A percentile compares a stretch with the other conserved stretches of the same genome.
Evolutionary conservation across 2,113 vertebrate genomes (phyloP).

Genomic region (Microcebus griseorufus): DNA sequence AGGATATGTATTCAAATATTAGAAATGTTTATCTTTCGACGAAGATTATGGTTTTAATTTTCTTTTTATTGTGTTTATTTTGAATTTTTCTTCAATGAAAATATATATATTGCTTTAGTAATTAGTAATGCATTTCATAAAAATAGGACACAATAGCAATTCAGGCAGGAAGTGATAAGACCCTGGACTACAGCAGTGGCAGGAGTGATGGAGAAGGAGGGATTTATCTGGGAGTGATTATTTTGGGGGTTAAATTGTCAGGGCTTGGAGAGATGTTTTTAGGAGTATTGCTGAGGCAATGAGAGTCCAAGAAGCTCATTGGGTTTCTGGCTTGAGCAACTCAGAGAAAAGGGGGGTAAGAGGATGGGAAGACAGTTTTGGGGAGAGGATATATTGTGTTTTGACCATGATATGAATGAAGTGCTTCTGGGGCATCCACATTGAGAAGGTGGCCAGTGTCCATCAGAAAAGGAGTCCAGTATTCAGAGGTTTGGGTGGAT

Average conservation of each 20-base stretch:
- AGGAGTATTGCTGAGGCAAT: background rate
- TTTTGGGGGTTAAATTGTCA: background rate
- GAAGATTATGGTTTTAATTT: constrained; percentile 38
- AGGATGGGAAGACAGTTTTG: background rate
- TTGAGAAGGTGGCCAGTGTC: background rate
- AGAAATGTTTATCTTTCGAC: constrained; percentile 29
- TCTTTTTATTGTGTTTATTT: constrained; percentile 47
- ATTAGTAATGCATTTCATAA: background rate
- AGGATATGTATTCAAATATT: background rate
- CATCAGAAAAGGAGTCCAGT: background rate
- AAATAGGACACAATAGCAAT: background rate
- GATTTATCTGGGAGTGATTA: background rate
- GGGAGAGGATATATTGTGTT: background rate
- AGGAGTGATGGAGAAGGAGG: background rate
- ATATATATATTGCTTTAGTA: background rate
- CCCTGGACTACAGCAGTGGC: background rate
- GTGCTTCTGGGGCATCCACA: background rate
- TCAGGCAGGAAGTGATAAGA: background rate
- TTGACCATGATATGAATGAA: background rate
- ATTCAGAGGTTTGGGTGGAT: background rate
- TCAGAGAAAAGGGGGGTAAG: background rate
- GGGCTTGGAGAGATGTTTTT: background rate
- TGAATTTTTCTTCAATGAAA: background rate
- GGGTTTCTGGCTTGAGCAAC: background rate
- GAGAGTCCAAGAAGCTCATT: background rate